Evolutionary conservation across 2,888 invertebrate genomes (phyloP).

Genomic region (Nemoura dubitans): DNA sequence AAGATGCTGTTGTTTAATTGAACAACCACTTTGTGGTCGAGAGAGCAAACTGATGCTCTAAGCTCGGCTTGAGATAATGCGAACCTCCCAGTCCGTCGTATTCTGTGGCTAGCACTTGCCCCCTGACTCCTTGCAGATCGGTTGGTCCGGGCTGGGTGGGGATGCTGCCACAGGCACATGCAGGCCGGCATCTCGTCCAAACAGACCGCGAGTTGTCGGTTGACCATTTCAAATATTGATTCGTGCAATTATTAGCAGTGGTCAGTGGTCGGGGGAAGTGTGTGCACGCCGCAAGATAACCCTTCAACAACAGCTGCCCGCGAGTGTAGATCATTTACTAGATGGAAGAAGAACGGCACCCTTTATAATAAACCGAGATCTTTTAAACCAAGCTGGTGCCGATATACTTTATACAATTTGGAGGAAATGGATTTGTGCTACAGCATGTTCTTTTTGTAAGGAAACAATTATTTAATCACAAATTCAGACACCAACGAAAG

Average conservation of each 20-base stretch:
- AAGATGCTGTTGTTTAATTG: neutral
- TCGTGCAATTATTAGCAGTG: neutral
- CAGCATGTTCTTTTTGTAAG: neutral
- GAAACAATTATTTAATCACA: neutral
- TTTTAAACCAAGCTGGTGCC: too few species aligned
- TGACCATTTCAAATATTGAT: conserved; percentile 7
- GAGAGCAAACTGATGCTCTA: neutral
- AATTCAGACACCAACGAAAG: neutral
- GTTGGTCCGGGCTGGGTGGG: neutral
- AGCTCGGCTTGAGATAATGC: neutral
- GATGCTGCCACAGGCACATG: neutral
- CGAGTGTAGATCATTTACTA: neutral
- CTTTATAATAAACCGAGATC: neutral
- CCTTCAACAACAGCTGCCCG: neutral
- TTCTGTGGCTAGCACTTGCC: neutral
- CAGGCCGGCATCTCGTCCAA: neutral
- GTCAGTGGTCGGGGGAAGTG: neutral
- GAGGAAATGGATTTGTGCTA: too few species aligned
- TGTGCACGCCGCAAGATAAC: neutral
- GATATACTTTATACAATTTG: neutral
- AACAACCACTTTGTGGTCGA: neutral
- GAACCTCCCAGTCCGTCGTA: neutral
- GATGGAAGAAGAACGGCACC: neutral
- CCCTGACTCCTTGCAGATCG: neutral
- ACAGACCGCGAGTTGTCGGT: neutral